Evolutionary conservation across 2,888 invertebrate genomes (phyloP), one percentile per base, ranked within the genome.

Genomic region (Baccha elongata): DNA sequence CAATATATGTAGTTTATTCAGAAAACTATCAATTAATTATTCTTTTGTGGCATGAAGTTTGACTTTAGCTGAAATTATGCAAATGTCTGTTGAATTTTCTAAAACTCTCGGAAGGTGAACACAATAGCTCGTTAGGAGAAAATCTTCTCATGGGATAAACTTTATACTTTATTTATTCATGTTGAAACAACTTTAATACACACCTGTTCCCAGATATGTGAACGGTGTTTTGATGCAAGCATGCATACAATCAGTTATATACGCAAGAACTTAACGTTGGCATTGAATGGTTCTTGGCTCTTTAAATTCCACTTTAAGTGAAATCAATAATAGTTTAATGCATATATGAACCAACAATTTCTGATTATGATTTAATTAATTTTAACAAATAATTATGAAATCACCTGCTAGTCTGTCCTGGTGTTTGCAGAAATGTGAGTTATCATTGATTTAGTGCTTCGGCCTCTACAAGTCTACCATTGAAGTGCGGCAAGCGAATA

Each of bases 331-430:
- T 60, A 42, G 11, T 62, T 44, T 32, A 71, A 52, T 52, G 52
- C 17, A 62, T 35, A n/a, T n/a, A n/a, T 42, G 53, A 52, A 29
- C 10, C 50, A 60, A 21, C 29, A 29, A 50, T 44, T 32, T 52
- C 32, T 72, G 72, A 72, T 72, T 40, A 35, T 72, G 62, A 72
- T 72, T 72, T 72, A 62, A 72, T 72, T 62, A 62, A 40, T 62
- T 71, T 71, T 60, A 10, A 15, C 6, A 62, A 67, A 55, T 50
- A 65, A 65, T 74, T 55, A 55, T 42, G 5, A n/a, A 13, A 40
- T 29, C 40, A 53, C 21, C 46, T 40, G 21, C 35, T 40, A n/a
- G n/a, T n/a, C 44, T 60, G 60, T 58, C 42, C 15, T 58, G 26
- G 17, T 42, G 40, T 42, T 58, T 6, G 37, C 26, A 15, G 29